Evolutionary conservation across 2,113 vertebrate species (phyloP).

Genomic region (Amphiprion percula): DNA sequence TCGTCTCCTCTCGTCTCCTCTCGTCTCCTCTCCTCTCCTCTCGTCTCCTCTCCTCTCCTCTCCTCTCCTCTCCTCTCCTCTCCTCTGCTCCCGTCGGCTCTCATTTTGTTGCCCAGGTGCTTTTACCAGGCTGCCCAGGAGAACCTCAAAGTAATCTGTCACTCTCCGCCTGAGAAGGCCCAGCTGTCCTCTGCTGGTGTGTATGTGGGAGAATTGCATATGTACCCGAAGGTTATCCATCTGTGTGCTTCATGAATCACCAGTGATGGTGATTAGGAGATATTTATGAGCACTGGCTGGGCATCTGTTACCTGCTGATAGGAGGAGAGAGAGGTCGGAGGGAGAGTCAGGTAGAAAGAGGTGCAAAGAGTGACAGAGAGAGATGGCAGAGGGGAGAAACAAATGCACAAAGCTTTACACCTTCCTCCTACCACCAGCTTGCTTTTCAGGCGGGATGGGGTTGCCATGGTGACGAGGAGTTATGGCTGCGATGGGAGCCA

Average conservation of each 20-base stretch:
- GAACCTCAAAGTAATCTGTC: slow-evolving; percentile 49
- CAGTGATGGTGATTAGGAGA: slow-evolving; percentile 41
- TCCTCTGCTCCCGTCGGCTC: not conserved
- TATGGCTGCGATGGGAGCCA: slow-evolving; percentile 7
- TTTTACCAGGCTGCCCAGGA: slow-evolving; percentile 4
- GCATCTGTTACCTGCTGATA: slow-evolving; percentile 46
- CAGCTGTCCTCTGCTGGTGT: slow-evolving; percentile 46
- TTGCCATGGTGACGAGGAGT: slow-evolving; percentile 61
- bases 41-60: not conserved
- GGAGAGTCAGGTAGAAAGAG: slow-evolving; percentile 5
- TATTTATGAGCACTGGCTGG: slow-evolving; percentile 47
- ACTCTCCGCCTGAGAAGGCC: slow-evolving; percentile 31
- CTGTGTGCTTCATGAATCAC: slow-evolving; percentile 51
- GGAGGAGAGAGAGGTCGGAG: slow-evolving; percentile 13
- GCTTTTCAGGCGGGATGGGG: slow-evolving; percentile 47
- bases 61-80: not conserved
- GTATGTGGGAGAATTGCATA: slow-evolving; percentile 24
- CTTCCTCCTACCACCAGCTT: slow-evolving; percentile 45
- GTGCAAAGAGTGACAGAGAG: slow-evolving; percentile 4
- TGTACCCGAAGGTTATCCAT: slow-evolving; percentile 35
- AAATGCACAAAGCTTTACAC: slow-evolving; percentile 43
- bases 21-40: not conserved
- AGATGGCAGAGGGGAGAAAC: not conserved
- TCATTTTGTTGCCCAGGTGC: not conserved
- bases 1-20: not conserved